Percentiles rank a stretch among this genome's conserved stretches.
Conservation (phyloP, 2,797 vertebrate species). For the Typhlichthys eigenmanni region DNA sequence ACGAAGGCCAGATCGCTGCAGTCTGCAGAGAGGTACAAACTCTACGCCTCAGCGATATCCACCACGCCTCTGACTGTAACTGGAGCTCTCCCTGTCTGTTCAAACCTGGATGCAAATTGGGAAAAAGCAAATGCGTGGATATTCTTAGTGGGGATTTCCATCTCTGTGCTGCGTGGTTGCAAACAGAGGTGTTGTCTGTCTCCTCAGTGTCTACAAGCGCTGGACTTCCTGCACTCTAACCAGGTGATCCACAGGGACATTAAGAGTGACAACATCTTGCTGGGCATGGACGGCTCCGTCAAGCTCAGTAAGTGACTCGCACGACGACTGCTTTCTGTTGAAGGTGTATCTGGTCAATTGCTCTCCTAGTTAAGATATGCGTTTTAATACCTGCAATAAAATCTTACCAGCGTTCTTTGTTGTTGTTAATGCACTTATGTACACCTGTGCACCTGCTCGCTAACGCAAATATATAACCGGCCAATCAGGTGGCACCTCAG, state of each 20-base stretch:
- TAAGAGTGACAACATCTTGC: slow-evolving; percentile 97
- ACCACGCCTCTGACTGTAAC: not conserved
- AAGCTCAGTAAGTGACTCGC: slow-evolving; percentile 87
- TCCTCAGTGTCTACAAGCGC: slow-evolving; percentile 93
- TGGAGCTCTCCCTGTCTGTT: too few relatives aligned
- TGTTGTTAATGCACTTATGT: too few relatives aligned
- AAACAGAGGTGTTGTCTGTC: not conserved
- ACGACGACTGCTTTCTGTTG: slow-evolving; percentile 6
- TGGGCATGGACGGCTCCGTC: slow-evolving; percentile 97
- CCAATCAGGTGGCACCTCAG: too few relatives aligned
- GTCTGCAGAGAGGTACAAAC: slow-evolving; percentile 94
- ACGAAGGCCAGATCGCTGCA: slow-evolving; percentile 97
- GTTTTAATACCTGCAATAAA: too few relatives aligned
- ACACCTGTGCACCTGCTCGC: too few relatives aligned
- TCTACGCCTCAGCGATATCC: slow-evolving; percentile 34
- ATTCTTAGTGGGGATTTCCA: not conserved
- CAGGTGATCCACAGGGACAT: slow-evolving; percentile 99
- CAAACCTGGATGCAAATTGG: too few relatives aligned
- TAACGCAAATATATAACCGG: too few relatives aligned
- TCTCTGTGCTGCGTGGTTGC: not conserved
- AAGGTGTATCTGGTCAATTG: too few relatives aligned
- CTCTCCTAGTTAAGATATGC: too few relatives aligned
- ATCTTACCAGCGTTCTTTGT: too few relatives aligned
- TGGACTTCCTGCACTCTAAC: slow-evolving; percentile 98
- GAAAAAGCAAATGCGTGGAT: too few relatives aligned